A percentile compares a stretch with the other conserved stretches of the same genome.
These are phyloP conservation scores for Drosophila teissieri DNA, from an alignment of 1,140 invertebrate species.

Conservation along the genomic window DNA sequence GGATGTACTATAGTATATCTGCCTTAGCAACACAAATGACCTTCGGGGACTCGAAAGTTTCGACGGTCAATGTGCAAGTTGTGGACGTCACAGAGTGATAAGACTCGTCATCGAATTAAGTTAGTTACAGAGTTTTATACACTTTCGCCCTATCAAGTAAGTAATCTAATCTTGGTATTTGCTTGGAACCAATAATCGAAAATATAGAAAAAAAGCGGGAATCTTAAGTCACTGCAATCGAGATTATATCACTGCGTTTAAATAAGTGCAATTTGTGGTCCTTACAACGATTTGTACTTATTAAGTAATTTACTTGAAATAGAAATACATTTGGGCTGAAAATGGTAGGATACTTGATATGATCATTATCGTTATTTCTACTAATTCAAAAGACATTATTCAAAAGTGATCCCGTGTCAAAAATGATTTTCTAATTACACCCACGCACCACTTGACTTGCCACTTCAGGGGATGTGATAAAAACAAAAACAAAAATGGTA, in stretches of 20 bases:
- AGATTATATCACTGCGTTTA: not conserved
- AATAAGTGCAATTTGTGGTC: not conserved
- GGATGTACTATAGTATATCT: slow-evolving; percentile 30
- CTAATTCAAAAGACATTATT: not conserved
- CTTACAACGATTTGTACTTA: too few species aligned
- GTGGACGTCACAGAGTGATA: slow-evolving; percentile 35
- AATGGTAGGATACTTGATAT: not conserved
- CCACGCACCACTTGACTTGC: slow-evolving; percentile 11
- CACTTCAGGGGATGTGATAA: not conserved
- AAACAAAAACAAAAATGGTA: slow-evolving; percentile 1
- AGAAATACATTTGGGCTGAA: not conserved
- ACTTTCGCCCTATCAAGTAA: slow-evolving; percentile 17
- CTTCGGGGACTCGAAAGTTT: slow-evolving; percentile 22
- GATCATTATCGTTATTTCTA: not conserved
- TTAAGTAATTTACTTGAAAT: too few species aligned
- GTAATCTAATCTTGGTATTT: slow-evolving; percentile 28
- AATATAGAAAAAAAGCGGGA: not conserved
- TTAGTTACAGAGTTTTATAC: slow-evolving; percentile 30
- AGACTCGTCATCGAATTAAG: slow-evolving; percentile 40
- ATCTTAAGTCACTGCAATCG: not conserved
- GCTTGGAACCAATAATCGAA: not conserved
- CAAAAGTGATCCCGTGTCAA: not conserved
- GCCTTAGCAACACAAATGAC: slow-evolving; percentile 33
- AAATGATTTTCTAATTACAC: slow-evolving; percentile 29
- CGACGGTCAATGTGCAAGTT: slow-evolving; percentile 33